Evolutionary conservation across 2,113 vertebrate species (phyloP).

Genomic region (Dissostichus mawsoni): DNA sequence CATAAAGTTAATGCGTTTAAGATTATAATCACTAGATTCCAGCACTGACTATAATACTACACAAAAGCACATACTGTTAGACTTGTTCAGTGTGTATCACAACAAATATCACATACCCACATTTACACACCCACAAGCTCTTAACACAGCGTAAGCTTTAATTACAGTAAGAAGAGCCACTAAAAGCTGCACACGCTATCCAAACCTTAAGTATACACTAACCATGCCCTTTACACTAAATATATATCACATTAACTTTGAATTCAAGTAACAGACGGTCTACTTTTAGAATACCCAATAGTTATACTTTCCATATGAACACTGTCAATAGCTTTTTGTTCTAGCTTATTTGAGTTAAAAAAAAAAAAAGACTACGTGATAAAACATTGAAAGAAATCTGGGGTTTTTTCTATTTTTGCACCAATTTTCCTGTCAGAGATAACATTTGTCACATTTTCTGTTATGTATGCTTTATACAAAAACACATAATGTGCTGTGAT

Average conservation of each 20-base stretch:
- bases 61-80: conserved; percentile 8
- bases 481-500: not conserved
- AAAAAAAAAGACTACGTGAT: not conserved
- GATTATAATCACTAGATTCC: conserved; percentile 13
- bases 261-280: conserved; percentile 61
- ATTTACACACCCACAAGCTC: conserved; percentile 62
- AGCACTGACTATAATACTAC: not conserved
- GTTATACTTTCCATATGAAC: conserved; percentile 49
- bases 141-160: conserved; percentile 71
- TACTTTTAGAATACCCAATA: conserved; percentile 55
- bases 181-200: conserved; percentile 71
- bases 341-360: not conserved
- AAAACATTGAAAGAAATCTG: not conserved
- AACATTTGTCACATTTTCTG: not conserved
- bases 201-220: conserved; percentile 77
- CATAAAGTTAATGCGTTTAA: conserved; percentile 35
- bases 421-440: not conserved
- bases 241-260: conserved; percentile 65
- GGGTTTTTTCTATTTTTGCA: not conserved
- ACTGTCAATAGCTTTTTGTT: conserved; percentile 17
- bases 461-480: not conserved
- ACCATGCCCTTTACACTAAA: conserved; percentile 64
- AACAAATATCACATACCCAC: conserved; percentile 36
- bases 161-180: conserved; percentile 72
- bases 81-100: conserved; percentile 32